Conservation (phyloP, 1,140 invertebrate genomes). For the Chironomus striatipennis region DNA sequence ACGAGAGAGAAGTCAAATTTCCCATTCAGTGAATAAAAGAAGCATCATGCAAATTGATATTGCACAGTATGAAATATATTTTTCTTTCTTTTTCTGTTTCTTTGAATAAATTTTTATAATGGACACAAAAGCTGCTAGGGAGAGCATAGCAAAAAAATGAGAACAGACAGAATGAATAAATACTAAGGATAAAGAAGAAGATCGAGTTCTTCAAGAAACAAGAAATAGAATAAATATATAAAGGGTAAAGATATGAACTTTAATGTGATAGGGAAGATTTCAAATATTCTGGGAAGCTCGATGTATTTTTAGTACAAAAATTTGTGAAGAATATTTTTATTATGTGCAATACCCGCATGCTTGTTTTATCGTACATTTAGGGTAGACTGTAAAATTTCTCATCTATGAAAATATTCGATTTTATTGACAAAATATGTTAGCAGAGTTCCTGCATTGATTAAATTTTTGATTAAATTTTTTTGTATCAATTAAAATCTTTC, state of each 20-base stretch:
- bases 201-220: not conserved
- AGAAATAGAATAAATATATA: not conserved
- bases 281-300: not conserved
- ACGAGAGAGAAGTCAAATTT: too few relatives aligned
- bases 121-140: not conserved
- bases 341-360: too few relatives aligned
- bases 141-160: not conserved
- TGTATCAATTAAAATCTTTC: too few relatives aligned
- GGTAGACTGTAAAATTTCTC: too few relatives aligned
- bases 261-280: not conserved
- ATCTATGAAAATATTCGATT: too few relatives aligned
- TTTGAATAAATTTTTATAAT: not conserved
- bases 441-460: too few relatives aligned
- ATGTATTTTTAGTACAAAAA: too few relatives aligned
- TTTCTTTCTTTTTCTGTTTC: not conserved
- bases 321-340: too few relatives aligned
- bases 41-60: not conserved
- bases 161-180: not conserved
- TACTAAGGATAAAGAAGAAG: not conserved
- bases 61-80: not conserved
- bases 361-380: too few relatives aligned
- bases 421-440: too few relatives aligned
- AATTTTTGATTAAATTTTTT: too few relatives aligned
- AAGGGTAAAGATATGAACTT: not conserved
- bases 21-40: too few relatives aligned